Evolutionary conservation across 2,113 vertebrate species (phyloP).

Genomic region (Anarhynchus alexandrinus): DNA sequence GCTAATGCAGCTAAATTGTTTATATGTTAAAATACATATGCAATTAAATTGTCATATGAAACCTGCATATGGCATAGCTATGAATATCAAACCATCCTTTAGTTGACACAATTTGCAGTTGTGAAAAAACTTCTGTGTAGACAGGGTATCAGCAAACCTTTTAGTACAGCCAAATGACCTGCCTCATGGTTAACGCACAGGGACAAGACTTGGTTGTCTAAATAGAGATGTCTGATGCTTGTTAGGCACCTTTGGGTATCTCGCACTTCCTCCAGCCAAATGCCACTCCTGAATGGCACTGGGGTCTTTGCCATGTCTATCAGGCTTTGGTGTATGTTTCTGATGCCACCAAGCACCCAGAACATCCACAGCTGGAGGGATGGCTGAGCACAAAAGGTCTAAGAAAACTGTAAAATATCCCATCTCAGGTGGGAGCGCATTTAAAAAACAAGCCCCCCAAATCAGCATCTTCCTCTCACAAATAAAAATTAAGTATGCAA

Average conservation of each 20-base stretch:
- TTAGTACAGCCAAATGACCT: not conserved
- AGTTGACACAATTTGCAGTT: not conserved
- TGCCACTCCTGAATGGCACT: not conserved
- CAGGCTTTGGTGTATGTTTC: not conserved
- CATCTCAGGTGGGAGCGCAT: not conserved
- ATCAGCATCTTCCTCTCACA: not conserved
- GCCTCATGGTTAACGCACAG: rapidly evolving
- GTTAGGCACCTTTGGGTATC: not conserved
- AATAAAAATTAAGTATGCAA: not conserved
- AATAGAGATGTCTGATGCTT: not conserved
- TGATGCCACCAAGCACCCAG: not conserved
- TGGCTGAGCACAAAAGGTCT: not conserved
- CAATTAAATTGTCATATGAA: not conserved
- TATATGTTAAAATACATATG: not conserved
- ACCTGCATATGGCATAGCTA: not conserved
- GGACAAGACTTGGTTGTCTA: not conserved
- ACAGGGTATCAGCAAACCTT: not conserved
- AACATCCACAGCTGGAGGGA: not conserved
- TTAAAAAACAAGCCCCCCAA: not conserved
- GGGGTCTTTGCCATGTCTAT: not conserved
- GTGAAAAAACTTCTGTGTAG: not conserved
- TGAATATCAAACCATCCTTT: not conserved
- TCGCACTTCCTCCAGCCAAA: not conserved
- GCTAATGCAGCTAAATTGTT: not conserved
- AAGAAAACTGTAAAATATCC: not conserved